Evolutionary conservation across 2,888 invertebrate species (phyloP).

Genomic region (Thereva nobilitata): DNA sequence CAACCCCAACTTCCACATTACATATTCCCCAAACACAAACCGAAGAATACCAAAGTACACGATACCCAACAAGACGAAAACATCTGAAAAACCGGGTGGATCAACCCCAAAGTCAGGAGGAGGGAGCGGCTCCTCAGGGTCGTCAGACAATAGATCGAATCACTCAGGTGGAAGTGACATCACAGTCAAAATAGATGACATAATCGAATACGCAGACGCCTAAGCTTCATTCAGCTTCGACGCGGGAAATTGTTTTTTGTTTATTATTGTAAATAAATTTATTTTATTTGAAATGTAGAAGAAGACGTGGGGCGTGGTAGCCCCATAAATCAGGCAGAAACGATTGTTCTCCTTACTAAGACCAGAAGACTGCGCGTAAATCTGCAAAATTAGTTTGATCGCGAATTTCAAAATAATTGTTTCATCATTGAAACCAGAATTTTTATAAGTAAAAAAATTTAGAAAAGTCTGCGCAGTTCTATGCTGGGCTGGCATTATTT

Average conservation of each 20-base stretch:
- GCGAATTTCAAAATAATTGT: too few relatives aligned
- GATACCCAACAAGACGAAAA: slow-evolving; percentile 39
- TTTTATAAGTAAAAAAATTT: too few relatives aligned
- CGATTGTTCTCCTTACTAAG: neutral
- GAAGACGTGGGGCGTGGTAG: too few relatives aligned
- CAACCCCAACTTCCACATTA: slow-evolving; percentile 48
- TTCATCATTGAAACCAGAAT: too few relatives aligned
- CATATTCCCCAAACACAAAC: slow-evolving; percentile 43
- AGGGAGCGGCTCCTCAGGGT: slow-evolving; percentile 8
- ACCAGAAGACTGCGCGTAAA: slow-evolving; percentile 11
- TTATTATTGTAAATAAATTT: neutral
- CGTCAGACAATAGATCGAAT: slow-evolving; percentile 48
- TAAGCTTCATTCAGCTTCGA: slow-evolving; percentile 40
- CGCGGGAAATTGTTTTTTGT: slow-evolving; percentile 4
- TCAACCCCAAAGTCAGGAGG: slow-evolving; percentile 3
- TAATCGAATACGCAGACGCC: slow-evolving; percentile 55
- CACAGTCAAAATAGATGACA: slow-evolving; percentile 57
- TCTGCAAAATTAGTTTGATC: too few relatives aligned
- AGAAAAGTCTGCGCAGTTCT: too few relatives aligned
- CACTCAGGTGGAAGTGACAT: slow-evolving; percentile 58
- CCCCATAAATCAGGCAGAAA: neutral
- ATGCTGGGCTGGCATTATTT: too few relatives aligned
- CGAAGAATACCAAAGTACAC: slow-evolving; percentile 46
- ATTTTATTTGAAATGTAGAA: too few relatives aligned
- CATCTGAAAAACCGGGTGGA: slow-evolving; percentile 13